Base-by-base conservation (phyloP, 1,140 invertebrate species). In the Pseudoatta argentina region DNA sequence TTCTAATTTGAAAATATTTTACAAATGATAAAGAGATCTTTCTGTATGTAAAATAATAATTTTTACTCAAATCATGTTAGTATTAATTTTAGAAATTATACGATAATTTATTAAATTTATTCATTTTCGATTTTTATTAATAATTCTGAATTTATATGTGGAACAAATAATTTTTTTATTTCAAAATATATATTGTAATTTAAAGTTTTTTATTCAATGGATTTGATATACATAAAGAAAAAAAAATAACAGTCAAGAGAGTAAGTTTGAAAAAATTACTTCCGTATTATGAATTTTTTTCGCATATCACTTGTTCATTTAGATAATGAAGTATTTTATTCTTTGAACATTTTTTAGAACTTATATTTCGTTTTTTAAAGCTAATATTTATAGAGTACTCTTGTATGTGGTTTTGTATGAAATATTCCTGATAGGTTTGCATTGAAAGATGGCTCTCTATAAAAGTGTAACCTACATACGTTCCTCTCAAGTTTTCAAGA, bases 191-290 rank as follows among this genome's bases (percentile, higher is more conserved):
- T 7, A 75, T 34, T 21, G 24, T 10, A n/a, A 24, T 64, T 73
- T 55, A 21, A 64, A 64, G 4, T 18, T 48, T 53, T 51, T 10
- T 1, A 10, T n/a, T 77, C 12, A 16, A 27, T 21, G 21, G 0
- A 71, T 59, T 1, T 44, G 16, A 18, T 16, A 53, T 53, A 51
- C 2, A 48, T 10, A 14, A 18, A 30, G 14, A 63, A 77, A 51
- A 30, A 10, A 44, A 44, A 10, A 7, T 44, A 44, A 44, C 7
- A 34, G 63, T 34, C 39, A 82, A 79, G 61, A 86, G 51, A 57
- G 53, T 59, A 24, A 77, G 48, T 48, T 48, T n/a, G 66, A 75
- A 78, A 69, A 83, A 87, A 88, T 55, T 55, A 77, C 39, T 88
- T 88, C 39, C 55, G 51, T 44, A 63, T 72, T 21, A 59, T 34